Conservation (phyloP, 2,113 vertebrate species). For the Antennarius striatus region DNA sequence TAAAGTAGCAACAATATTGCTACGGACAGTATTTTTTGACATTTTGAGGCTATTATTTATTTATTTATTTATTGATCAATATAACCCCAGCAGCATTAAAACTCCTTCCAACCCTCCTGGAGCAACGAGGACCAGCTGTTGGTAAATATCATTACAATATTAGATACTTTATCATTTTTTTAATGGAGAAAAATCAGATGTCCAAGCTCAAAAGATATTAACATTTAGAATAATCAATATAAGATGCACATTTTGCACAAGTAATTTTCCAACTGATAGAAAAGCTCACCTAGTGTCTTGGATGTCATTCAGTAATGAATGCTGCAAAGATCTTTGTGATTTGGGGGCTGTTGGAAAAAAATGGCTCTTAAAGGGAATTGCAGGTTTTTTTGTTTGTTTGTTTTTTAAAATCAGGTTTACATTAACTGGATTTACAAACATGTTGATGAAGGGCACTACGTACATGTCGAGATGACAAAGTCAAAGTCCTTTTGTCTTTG, state of each 20-base stretch:
- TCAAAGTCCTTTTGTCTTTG: slow-evolving; percentile 18
- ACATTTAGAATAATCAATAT: slow-evolving; percentile 81
- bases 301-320: slow-evolving; percentile 55
- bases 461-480: slow-evolving; percentile 4
- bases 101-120: slow-evolving; percentile 25
- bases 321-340: slow-evolving; percentile 49
- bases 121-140: slow-evolving; percentile 74
- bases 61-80: no score
- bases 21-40: slow-evolving; percentile 54
- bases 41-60: slow-evolving; percentile 23
- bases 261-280: slow-evolving; percentile 65
- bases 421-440: slow-evolving; percentile 27
- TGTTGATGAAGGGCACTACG: slow-evolving; percentile 10
- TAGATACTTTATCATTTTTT: slow-evolving; percentile 74
- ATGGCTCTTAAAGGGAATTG: not conserved
- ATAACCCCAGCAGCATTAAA: slow-evolving; percentile 51
- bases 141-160: slow-evolving; percentile 81
- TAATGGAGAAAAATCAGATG: slow-evolving; percentile 78
- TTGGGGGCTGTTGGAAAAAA: slow-evolving; percentile 37
- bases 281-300: slow-evolving; percentile 41
- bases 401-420: slow-evolving; percentile 8
- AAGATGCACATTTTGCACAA: slow-evolving; percentile 71
- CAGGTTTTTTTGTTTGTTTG: slow-evolving; percentile 20
- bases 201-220: slow-evolving; percentile 74
- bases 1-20: slow-evolving; percentile 46